phyloP scores from a whole-genome alignment of 2,113 vertebrate genomes.

The Vicugna pacos region DNA sequence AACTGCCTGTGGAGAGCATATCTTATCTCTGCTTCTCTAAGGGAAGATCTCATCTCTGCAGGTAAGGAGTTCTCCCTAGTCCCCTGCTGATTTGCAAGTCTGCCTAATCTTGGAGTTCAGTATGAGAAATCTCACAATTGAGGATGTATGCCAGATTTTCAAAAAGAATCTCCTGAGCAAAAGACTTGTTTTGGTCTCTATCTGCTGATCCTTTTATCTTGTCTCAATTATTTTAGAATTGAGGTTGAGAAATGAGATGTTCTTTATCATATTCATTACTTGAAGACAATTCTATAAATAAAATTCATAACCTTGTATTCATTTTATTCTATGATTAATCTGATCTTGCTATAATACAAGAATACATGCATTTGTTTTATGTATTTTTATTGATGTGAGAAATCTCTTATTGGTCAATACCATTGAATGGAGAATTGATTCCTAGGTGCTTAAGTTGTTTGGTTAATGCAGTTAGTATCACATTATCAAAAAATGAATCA shows the following conservation, averaged over 20 bases:
- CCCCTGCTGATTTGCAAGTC: not conserved
- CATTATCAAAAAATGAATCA: not conserved
- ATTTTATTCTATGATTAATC: slow-evolving; percentile 25
- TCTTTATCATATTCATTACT: not conserved
- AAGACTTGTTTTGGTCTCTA: not conserved
- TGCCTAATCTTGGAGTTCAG: not conserved
- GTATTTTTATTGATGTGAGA: not conserved
- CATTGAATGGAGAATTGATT: not conserved
- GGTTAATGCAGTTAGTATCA: not conserved
- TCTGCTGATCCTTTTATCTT: not conserved
- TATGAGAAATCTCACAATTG: not conserved
- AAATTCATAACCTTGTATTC: not conserved
- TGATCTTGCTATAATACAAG: not conserved
- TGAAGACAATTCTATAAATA: not conserved
- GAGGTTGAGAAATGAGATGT: not conserved
- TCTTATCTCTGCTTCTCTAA: not conserved
- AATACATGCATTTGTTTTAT: not conserved
- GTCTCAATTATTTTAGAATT: not conserved
- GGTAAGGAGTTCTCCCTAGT: not conserved
- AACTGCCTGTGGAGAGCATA: not conserved
- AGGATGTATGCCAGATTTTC: not conserved
- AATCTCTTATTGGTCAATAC: not conserved
- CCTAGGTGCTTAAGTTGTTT: not conserved
- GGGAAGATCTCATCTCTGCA: not conserved
- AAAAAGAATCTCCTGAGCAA: not conserved